Conservation (phyloP, 2,113 vertebrate species). For the Prunella himalayana region DNA sequence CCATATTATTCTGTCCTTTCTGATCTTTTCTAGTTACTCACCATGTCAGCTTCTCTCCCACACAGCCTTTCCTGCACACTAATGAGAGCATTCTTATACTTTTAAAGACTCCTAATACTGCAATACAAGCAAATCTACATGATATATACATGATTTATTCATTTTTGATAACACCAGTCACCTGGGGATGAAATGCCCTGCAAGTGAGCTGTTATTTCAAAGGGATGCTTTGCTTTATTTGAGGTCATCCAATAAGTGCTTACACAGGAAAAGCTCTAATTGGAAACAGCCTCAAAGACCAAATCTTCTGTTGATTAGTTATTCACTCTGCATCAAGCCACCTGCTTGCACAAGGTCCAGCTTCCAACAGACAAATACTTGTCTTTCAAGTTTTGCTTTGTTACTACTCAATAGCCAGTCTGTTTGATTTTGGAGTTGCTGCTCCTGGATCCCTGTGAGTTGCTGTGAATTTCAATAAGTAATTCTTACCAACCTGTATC, state of each 20-base stretch:
- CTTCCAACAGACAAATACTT: not conserved
- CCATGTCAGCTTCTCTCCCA: not conserved
- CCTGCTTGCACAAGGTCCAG: not conserved
- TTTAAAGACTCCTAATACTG: not conserved
- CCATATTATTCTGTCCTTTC: not conserved
- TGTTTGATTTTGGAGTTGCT: not conserved
- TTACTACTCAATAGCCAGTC: not conserved
- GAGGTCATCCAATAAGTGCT: constrained; percentile 3
- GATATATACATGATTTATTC: not conserved
- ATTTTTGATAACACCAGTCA: not conserved
- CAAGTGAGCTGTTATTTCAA: not conserved
- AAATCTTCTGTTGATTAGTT: not conserved
- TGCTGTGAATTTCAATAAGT: not conserved
- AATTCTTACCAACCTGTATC: not conserved
- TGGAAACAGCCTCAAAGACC: not conserved
- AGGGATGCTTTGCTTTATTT: not conserved
- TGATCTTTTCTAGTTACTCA: not conserved
- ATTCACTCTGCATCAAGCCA: not conserved
- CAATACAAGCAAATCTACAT: not conserved
- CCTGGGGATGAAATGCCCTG: not conserved
- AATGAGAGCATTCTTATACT: not conserved
- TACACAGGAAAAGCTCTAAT: not conserved
- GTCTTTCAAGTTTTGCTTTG: not conserved
- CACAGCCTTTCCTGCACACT: not conserved
- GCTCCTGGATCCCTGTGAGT: not conserved